Evolutionary conservation across 2,113 vertebrate genomes (phyloP).

Genomic region (Scomber scombrus): DNA sequence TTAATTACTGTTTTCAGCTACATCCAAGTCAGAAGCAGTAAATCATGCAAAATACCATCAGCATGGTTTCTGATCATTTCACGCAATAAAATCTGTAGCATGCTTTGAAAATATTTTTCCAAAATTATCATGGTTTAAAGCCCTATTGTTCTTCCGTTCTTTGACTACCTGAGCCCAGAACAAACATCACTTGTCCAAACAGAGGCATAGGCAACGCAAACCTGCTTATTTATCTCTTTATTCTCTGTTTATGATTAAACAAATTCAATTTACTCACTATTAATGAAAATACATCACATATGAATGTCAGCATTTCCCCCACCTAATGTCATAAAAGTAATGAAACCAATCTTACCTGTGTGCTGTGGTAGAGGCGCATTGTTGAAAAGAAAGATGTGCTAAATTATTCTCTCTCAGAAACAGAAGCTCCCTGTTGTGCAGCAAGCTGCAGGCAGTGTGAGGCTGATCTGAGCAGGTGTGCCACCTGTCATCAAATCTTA

Average conservation of each 20-base stretch:
- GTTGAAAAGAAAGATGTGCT: neutral
- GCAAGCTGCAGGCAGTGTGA: neutral
- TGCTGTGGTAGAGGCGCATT: slow-evolving; percentile 55
- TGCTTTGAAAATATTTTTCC: too few species aligned
- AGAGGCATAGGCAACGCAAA: neutral
- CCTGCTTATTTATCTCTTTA: too few species aligned
- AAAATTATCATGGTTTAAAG: too few species aligned
- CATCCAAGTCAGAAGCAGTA: too few species aligned
- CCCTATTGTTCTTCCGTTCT: too few species aligned
- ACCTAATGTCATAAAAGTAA: neutral
- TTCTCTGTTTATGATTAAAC: neutral
- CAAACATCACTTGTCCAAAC: neutral
- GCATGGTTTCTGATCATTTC: too few species aligned
- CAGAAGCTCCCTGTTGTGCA: neutral
- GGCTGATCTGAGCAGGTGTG: slow-evolving; percentile 51
- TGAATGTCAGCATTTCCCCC: too few species aligned
- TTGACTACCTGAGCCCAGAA: neutral
- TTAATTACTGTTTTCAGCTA: too few species aligned
- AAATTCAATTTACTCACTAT: neutral
- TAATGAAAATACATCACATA: too few species aligned
- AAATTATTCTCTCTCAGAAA: neutral
- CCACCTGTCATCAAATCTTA: slow-evolving; percentile 46
- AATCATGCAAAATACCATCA: too few species aligned
- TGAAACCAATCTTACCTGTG: slow-evolving; percentile 40
- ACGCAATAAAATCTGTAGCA: too few species aligned